Evolutionary conservation across 1,140 invertebrate species (phyloP).

Genomic region (Bombus pyrosoma): DNA sequence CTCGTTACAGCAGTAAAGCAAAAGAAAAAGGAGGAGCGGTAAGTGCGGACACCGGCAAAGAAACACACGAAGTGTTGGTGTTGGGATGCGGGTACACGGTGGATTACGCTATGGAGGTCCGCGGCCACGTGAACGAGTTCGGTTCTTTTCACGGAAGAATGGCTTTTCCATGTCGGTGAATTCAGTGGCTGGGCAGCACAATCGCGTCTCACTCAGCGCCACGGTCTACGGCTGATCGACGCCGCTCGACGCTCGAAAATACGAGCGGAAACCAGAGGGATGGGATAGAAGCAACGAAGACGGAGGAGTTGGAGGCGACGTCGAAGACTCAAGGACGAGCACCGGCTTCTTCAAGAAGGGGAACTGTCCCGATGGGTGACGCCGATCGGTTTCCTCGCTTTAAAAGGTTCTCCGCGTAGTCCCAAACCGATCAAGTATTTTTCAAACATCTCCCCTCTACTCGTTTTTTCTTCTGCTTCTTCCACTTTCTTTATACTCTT

Average conservation of each 20-base stretch:
- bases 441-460: slow-evolving; percentile 25
- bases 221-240: slow-evolving; percentile 29
- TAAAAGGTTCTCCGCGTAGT: slow-evolving; percentile 53
- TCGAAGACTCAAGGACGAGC: slow-evolving; percentile 45
- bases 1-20: neutral
- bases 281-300: neutral
- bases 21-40: no score
- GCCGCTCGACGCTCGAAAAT: slow-evolving; percentile 36
- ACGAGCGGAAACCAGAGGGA: slow-evolving; percentile 11
- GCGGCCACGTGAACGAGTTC: slow-evolving; percentile 49
- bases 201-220: slow-evolving; percentile 38
- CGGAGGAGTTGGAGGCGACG: neutral
- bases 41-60: slow-evolving; percentile 43
- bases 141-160: slow-evolving; percentile 74
- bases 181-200: slow-evolving; percentile 63
- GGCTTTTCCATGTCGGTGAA: slow-evolving; percentile 78
- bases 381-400: slow-evolving; percentile 34
- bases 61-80: neutral
- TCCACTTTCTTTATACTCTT: neutral
- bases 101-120: slow-evolving; percentile 25
- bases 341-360: neutral
- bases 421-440: slow-evolving; percentile 49
- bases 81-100: slow-evolving; percentile 34
- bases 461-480: neutral
- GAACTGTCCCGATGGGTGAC: slow-evolving; percentile 19